Base-by-base conservation (phyloP, 2,888 invertebrate genomes). In the Ophion ellenae region DNA sequence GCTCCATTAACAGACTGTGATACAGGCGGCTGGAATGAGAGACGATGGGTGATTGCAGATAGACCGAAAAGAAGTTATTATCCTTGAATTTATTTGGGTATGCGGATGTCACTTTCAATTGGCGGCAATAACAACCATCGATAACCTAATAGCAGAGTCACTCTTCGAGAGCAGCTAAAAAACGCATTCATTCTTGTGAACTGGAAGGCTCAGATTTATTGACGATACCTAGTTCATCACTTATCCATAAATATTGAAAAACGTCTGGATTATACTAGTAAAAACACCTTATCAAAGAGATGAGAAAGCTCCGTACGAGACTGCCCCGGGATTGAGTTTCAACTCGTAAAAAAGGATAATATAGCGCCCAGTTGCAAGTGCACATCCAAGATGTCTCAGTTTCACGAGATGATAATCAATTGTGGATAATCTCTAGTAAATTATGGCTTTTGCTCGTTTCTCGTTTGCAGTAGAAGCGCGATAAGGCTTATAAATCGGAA, bases 371-470 rank as follows among this genome's bases (percentile, higher is more conserved):
- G 1, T 4, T 17, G 57, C 14, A 40, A 20, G 59, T 28, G 20
- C 53, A 78, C 24, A 67, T 64, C 28, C 28, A n/a, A 47, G 75
- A 82, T 71, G 47, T 76, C 63, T 47, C 45, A 59, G 63, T 82
- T 76, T 70, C 64, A 71, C 36, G 32, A 64, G 70, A 82, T 64
- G 70, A 76, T 70, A 47, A 82, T 82, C 61, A 76, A 82, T 82
- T 71, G 36, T 40, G 82, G 76, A 76, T 82, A 82, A 82, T 82
- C 82, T 82, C 63, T 45, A 57, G 7, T 70, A 53, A 82, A 73
- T 73, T 73, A 77, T 59, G 28, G 59, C 40, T 59, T 67, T 73
- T 24, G 1, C 45, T 75, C 28, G 28, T 64, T 45, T 45, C 66
- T 20, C 63, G 32, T 63, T 7, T 24, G 20, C 9, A 53, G 57